These are phyloP conservation scores for Ahaetulla prasina DNA, from an alignment of 2,113 vertebrate genomes.

Conservation along the genomic window DNA sequence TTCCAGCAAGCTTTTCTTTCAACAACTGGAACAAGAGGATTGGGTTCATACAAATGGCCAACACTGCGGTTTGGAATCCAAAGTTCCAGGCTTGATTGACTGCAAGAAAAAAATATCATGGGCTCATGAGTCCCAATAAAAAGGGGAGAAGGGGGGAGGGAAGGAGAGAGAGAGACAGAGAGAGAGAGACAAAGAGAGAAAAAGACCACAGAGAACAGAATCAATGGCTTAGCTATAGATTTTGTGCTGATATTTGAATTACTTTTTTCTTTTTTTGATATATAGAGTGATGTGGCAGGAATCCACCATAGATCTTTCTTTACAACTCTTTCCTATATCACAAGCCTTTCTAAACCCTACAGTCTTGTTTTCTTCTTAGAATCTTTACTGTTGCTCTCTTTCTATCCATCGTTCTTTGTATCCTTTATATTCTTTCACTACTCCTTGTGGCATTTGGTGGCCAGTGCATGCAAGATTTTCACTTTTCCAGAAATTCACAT, in stretches of 20 bases:
- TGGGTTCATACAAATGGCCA: not conserved
- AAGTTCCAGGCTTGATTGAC: not conserved
- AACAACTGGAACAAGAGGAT: not conserved
- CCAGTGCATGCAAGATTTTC: not conserved
- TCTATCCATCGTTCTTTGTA: not conserved
- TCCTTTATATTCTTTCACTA: not conserved
- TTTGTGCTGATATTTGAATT: not conserved
- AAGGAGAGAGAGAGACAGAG: no score
- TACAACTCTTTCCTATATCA: not conserved
- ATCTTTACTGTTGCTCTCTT: not conserved
- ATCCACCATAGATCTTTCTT: not conserved
- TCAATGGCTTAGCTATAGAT: not conserved
- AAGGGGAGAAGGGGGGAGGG: not conserved
- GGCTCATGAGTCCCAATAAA: not conserved
- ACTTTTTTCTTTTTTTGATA: not conserved
- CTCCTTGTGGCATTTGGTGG: not conserved
- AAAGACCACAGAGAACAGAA: not conserved
- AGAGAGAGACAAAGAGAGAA: not conserved
- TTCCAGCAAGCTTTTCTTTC: not conserved
- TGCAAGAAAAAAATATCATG: not conserved
- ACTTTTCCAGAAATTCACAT: not conserved
- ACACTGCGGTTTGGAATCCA: not conserved
- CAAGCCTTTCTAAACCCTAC: not conserved
- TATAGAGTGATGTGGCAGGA: not conserved
- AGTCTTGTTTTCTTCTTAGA: not conserved